phyloP scores from a whole-genome alignment of 2,113 vertebrate species.

The Silurus asotus region DNA sequence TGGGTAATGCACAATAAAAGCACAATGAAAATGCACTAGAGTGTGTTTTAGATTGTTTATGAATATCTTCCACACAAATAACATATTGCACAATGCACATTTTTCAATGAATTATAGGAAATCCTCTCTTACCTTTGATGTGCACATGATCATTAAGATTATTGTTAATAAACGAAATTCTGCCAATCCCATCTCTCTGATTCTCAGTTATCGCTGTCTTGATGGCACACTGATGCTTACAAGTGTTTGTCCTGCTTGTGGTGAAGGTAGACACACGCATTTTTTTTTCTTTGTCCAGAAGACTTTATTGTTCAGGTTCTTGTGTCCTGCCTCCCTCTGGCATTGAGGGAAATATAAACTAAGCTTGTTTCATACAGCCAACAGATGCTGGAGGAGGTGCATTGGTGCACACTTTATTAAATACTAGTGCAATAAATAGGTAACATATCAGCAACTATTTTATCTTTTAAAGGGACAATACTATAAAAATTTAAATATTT shows the following conservation, averaged over 20 bases:
- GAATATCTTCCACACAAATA: not conserved
- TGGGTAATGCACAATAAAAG: slow-evolving; percentile 66
- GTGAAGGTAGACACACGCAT: slow-evolving; percentile 12
- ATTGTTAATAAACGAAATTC: slow-evolving; percentile 57
- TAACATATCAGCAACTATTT: no score
- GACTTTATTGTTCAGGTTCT: slow-evolving; percentile 70
- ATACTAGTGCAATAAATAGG: not conserved
- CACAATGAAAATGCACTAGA: slow-evolving; percentile 37
- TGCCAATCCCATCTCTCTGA: slow-evolving; percentile 49
- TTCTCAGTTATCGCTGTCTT: slow-evolving; percentile 41
- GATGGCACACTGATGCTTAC: slow-evolving; percentile 36
- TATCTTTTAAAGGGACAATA: no score
- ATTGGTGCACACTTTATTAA: not conserved
- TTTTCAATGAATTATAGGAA: not conserved
- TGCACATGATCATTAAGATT: slow-evolving; percentile 53
- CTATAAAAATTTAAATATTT: no score
- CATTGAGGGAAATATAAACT: slow-evolving; percentile 12
- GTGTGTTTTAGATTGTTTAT: not conserved
- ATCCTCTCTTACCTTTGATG: slow-evolving; percentile 63
- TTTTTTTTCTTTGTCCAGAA: slow-evolving; percentile 55
- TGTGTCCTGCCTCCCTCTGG: slow-evolving; percentile 36
- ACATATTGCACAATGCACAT: not conserved
- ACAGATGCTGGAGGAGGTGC: not conserved
- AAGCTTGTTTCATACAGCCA: not conserved
- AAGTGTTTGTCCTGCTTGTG: slow-evolving; percentile 52